Evolutionary conservation across 2,888 invertebrate genomes (phyloP).

Genomic region (Dendrolimus pini): DNA sequence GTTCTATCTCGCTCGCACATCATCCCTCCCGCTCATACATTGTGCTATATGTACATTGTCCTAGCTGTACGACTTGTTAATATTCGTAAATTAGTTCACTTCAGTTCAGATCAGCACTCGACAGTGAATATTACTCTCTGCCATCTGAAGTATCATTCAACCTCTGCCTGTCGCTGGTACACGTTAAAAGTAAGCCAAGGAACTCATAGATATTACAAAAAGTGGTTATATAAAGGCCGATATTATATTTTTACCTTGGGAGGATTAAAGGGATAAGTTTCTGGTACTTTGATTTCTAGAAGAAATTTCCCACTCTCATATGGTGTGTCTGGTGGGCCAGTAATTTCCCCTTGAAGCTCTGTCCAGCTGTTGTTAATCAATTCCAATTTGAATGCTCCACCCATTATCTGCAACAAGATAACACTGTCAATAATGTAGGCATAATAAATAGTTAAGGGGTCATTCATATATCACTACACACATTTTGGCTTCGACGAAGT

Average conservation of each 20-base stretch:
- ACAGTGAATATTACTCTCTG: no score
- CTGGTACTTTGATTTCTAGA: constrained; percentile 98
- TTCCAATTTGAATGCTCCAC: constrained; percentile 92
- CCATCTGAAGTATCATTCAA: no score
- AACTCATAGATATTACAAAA: no score
- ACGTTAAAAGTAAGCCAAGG: no score
- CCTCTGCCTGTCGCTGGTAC: no score
- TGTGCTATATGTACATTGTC: no score
- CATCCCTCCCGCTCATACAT: no score
- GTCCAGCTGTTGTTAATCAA: constrained; percentile 93
- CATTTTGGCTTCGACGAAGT: background rate
- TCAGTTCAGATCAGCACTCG: no score
- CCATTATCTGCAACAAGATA: constrained; percentile 80
- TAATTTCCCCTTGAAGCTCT: constrained; percentile 94
- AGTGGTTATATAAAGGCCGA: background rate
- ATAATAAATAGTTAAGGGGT: background rate
- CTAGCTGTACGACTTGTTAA: no score
- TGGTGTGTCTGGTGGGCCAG: constrained; percentile 98
- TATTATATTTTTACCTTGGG: constrained; percentile 87
- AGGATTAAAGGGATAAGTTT: constrained; percentile 99
- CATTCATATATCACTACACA: background rate
- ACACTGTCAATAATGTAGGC: background rate
- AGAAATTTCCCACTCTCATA: constrained; percentile 97
- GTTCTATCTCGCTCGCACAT: no score
- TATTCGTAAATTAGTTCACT: no score